These are phyloP conservation scores for Eristalis arbustorum DNA, from an alignment of 2,888 invertebrate genomes.

Conservation along the genomic window DNA sequence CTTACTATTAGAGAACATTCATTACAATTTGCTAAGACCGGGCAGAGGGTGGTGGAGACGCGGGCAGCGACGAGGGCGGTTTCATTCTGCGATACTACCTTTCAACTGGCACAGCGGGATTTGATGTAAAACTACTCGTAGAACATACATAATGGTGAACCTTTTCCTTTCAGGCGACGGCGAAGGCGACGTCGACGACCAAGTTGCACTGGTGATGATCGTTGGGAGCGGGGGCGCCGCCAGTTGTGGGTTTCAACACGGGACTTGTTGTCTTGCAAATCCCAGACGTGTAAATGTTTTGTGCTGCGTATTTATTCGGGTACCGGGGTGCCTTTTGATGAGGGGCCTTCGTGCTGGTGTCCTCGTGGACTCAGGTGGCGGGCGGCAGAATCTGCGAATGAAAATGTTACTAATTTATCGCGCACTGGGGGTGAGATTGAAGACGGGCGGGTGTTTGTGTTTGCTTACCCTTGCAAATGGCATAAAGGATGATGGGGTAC, in stretches of 20 bases:
- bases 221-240: background rate
- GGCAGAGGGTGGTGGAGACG: background rate
- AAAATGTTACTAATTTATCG: background rate
- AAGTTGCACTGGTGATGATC: background rate
- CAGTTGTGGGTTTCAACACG: conserved; percentile 6
- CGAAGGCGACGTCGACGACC: background rate
- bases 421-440: background rate
- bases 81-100: conserved; percentile 2
- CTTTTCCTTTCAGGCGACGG: conserved; percentile 13
- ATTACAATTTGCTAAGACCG: conserved; percentile 50
- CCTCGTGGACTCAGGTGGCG: background rate
- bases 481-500: no score
- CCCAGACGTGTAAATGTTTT: conserved; percentile 25
- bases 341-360: background rate
- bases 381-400: background rate
- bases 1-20: conserved; percentile 60
- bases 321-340: background rate
- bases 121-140: conserved; percentile 53
- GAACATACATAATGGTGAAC: conserved; percentile 48
- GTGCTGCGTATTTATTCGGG: conserved; percentile 2
- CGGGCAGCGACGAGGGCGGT: background rate
- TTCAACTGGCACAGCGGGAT: conserved; percentile 37
- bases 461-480: background rate
- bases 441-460: background rate
- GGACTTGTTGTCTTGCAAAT: conserved; percentile 31